Evolutionary conservation across 2,113 vertebrate species (phyloP).

Genomic region (Erpornis zantholeuca): DNA sequence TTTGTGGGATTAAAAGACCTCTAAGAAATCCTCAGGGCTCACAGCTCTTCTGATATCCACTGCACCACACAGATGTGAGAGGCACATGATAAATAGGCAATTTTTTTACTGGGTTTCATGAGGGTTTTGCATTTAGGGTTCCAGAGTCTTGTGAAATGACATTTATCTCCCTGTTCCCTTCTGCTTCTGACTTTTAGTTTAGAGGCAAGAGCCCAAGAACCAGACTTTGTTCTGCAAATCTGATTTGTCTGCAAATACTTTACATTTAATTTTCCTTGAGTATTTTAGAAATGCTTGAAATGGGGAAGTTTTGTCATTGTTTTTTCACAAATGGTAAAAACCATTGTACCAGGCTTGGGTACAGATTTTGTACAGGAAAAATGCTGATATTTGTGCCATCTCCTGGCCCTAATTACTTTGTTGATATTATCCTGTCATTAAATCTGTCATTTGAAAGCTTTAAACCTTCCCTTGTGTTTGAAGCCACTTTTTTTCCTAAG

Average conservation of each 20-base stretch:
- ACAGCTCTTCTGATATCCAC: not conserved
- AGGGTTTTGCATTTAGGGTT: not conserved
- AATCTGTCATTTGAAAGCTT: not conserved
- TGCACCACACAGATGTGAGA: not conserved
- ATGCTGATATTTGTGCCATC: not conserved
- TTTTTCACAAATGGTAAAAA: not conserved
- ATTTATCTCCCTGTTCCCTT: not conserved
- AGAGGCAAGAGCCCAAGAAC: not conserved
- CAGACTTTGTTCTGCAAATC: not conserved
- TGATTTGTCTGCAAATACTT: not conserved
- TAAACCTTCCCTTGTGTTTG: not conserved
- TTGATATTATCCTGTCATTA: not conserved
- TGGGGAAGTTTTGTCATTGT: not conserved
- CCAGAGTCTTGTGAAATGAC: not conserved
- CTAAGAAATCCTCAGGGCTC: not conserved
- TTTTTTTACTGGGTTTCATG: not conserved
- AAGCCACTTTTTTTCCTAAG: not conserved
- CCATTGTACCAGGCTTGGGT: not conserved
- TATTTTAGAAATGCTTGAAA: not conserved
- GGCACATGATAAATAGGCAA: fast-evolving
- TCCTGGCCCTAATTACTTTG: not conserved
- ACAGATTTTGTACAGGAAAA: not conserved
- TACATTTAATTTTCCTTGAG: not conserved
- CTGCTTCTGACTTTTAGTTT: not conserved
- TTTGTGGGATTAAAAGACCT: not conserved